Evolutionary conservation across 2,888 invertebrate species (phyloP).

Genomic region (Acleris literana): DNA sequence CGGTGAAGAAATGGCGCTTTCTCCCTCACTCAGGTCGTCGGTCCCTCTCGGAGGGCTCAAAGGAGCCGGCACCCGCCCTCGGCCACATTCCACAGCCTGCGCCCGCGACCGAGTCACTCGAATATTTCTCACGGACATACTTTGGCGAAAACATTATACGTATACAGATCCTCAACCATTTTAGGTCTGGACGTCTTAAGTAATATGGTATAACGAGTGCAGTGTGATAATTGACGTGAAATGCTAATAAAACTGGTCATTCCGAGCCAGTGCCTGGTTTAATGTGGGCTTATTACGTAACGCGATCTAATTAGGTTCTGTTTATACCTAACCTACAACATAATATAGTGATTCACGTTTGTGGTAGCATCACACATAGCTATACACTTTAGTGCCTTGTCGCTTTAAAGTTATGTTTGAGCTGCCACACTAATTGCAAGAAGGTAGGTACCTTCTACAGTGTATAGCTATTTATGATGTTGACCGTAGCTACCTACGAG

Average conservation of each 20-base stretch:
- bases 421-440: too few relatives aligned
- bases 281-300: conserved; percentile 27
- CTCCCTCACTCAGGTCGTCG: conserved; percentile 72
- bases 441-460: too few relatives aligned
- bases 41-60: conserved; percentile 75
- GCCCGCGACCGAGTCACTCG: conserved; percentile 71
- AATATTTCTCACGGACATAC: conserved; percentile 82
- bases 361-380: too few relatives aligned
- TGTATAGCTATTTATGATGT: too few relatives aligned
- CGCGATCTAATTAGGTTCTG: conserved; percentile 16
- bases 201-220: conserved; percentile 20
- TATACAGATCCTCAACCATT: conserved; percentile 51
- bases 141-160: conserved; percentile 76
- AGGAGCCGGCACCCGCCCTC: conserved; percentile 80
- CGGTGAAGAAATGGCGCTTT: conserved; percentile 67
- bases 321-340: neutral
- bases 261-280: conserved; percentile 13
- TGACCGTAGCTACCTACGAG: neutral
- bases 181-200: conserved; percentile 28
- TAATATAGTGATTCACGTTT: too few relatives aligned
- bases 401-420: too few relatives aligned
- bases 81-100: conserved; percentile 74
- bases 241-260: conserved; percentile 30
- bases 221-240: conserved; percentile 34
- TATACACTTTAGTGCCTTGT: too few relatives aligned